phyloP scores from a whole-genome alignment of 2,888 invertebrate genomes.

The Eulithis testata region DNA sequence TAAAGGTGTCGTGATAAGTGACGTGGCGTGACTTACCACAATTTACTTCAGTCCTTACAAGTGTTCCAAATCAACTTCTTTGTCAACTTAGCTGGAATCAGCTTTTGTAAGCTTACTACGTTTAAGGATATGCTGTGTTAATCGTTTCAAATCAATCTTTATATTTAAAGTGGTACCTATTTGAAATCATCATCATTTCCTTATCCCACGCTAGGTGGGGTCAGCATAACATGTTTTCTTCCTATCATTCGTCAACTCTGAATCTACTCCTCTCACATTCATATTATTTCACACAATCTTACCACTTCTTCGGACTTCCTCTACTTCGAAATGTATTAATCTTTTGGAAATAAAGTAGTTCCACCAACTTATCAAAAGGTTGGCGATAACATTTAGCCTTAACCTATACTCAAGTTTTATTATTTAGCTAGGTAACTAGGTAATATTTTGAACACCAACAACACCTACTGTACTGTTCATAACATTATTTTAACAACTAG shows the following conservation, averaged over 20 bases:
- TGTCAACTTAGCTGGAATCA: slow-evolving; percentile 13
- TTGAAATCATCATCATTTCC: too few species aligned
- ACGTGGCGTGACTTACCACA: slow-evolving; percentile 26
- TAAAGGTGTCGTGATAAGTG: slow-evolving; percentile 22
- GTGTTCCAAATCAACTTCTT: slow-evolving; percentile 17
- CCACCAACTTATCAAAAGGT: background rate
- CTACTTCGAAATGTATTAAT: too few species aligned
- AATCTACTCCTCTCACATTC: too few species aligned
- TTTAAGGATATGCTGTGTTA: background rate
- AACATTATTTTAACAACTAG: slow-evolving; percentile 18
- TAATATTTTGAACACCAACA: slow-evolving; percentile 18
- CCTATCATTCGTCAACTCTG: too few species aligned
- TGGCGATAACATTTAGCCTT: background rate
- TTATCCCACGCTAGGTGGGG: too few species aligned
- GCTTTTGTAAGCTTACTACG: slow-evolving; percentile 1
- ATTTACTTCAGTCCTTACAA: slow-evolving; percentile 20
- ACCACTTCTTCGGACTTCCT: too few species aligned
- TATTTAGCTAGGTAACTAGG: background rate
- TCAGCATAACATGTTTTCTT: too few species aligned
- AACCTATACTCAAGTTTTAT: too few species aligned
- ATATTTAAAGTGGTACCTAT: background rate
- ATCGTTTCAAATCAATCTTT: background rate
- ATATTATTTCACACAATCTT: too few species aligned
- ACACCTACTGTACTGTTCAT: slow-evolving; percentile 15
- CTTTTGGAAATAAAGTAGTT: too few species aligned